phyloP scores from a whole-genome alignment of 2,113 vertebrate species.

The Paramormyrops kingsleyae region DNA sequence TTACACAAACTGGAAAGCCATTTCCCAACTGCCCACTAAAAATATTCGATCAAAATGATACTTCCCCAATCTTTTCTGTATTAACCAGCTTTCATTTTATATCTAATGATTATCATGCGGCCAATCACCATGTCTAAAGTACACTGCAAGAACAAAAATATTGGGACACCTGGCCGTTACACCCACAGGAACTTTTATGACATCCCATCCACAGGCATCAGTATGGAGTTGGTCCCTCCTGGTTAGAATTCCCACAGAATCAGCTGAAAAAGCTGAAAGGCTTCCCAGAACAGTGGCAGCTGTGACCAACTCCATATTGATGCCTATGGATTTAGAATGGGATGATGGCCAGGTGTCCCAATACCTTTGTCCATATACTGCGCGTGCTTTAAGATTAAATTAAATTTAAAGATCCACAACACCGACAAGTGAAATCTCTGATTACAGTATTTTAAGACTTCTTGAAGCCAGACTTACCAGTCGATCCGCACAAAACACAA shows the following conservation, averaged over 20 bases:
- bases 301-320: not conserved
- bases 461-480: slow-evolving; percentile 62
- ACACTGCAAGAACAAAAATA: not conserved
- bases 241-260: not conserved
- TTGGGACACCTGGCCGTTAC: not conserved
- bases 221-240: too few species aligned
- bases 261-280: not conserved
- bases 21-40: not conserved
- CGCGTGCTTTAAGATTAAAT: not conserved
- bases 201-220: too few species aligned
- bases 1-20: not conserved
- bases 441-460: not conserved
- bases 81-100: not conserved
- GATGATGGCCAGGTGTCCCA: not conserved
- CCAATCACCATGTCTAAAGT: not conserved
- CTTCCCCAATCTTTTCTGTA: not conserved
- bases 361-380: not conserved
- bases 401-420: not conserved
- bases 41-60: not conserved
- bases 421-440: not conserved
- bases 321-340: not conserved
- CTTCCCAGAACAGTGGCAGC: not conserved
- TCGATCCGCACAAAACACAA: slow-evolving; percentile 92
- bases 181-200: not conserved
- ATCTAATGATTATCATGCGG: not conserved